These are phyloP conservation scores for Tyria jacobaeae DNA, from an alignment of 2,888 invertebrate genomes.

Conservation along the genomic window DNA sequence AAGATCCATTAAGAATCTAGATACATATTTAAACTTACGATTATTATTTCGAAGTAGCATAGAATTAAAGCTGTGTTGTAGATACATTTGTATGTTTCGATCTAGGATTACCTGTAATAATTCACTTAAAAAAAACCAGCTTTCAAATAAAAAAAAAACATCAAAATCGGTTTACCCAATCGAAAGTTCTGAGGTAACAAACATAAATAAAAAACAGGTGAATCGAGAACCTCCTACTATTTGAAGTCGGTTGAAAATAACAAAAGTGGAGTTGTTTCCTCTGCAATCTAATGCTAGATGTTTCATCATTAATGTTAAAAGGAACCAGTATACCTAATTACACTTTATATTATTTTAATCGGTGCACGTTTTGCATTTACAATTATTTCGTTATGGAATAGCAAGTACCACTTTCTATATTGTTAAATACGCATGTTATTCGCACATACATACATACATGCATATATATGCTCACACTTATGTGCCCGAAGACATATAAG, in stretches of 20 bases:
- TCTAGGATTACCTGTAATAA: too few relatives aligned
- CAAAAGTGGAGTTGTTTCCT: neutral
- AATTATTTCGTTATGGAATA: slow-evolving; percentile 23
- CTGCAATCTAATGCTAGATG: neutral
- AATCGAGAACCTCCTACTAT: too few relatives aligned
- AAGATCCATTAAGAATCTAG: neutral
- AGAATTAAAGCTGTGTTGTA: neutral
- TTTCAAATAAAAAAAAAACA: too few relatives aligned
- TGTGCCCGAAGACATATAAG: too few relatives aligned
- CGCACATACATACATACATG: too few relatives aligned
- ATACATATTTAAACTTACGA: neutral
- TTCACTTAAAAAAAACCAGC: too few relatives aligned
- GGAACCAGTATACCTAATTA: slow-evolving; percentile 15
- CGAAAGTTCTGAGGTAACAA: too few relatives aligned
- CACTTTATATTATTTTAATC: slow-evolving; percentile 41
- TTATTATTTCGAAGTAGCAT: neutral
- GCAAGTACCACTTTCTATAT: neutral
- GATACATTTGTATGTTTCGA: neutral
- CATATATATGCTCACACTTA: too few relatives aligned
- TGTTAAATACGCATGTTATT: neutral
- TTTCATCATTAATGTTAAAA: slow-evolving; percentile 22
- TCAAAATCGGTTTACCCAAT: too few relatives aligned
- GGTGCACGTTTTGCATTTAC: slow-evolving; percentile 25
- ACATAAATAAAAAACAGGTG: too few relatives aligned
- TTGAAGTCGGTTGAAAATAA: too few relatives aligned